Conservation (phyloP, 2,797 vertebrate species). For the Eulemur rubriventer region DNA sequence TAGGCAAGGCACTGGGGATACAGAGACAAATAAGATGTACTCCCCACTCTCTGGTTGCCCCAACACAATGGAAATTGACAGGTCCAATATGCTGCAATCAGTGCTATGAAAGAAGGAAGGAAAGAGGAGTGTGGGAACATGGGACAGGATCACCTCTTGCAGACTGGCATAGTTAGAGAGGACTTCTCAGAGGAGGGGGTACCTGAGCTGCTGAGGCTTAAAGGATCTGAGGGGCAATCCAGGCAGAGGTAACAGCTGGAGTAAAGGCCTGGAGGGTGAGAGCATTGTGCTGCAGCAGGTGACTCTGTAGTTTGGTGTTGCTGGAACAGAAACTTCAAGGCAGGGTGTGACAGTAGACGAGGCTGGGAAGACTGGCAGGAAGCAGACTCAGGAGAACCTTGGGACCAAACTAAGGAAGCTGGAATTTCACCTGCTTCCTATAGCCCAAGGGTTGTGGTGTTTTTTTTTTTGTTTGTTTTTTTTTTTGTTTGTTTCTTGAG, state of each 20-base stretch:
- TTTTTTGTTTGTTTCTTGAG: too few species aligned
- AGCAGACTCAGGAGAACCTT: neutral
- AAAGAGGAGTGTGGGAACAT: neutral
- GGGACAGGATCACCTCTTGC: neutral
- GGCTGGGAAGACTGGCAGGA: neutral
- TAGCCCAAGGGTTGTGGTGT: neutral
- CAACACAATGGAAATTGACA: neutral
- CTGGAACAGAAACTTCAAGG: neutral
- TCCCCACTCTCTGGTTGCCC: neutral
- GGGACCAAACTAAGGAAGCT: neutral
- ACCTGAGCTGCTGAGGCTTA: neutral
- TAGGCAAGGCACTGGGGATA: neutral
- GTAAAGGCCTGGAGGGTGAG: neutral
- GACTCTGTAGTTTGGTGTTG: neutral
- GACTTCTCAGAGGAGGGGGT: neutral
- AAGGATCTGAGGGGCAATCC: neutral
- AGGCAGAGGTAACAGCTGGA: neutral
- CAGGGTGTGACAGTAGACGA: neutral
- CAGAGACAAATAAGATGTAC: neutral
- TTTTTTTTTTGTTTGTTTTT: too few species aligned
- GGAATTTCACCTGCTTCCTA: neutral
- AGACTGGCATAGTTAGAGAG: neutral
- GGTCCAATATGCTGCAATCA: neutral
- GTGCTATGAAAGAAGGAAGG: neutral
- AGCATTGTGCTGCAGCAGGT: neutral